Evolutionary conservation across 2,888 invertebrate genomes (phyloP), one percentile per base, ranked within the genome.

Genomic region (Gymnoscelis rufifasciata): DNA sequence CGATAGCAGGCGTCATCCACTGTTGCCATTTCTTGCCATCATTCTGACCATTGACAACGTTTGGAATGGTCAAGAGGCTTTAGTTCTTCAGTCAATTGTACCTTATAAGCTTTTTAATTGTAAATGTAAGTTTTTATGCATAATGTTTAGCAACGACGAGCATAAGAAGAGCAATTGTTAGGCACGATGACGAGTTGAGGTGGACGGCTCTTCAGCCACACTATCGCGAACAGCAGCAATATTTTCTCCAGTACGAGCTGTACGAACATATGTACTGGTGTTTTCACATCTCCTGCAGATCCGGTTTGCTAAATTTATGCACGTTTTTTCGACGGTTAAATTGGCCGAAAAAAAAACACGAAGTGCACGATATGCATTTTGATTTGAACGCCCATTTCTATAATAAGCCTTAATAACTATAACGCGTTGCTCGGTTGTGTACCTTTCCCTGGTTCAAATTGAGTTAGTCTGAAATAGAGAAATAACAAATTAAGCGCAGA

Each of bases 281-380:
- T 47, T 51, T 36, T 40, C 26, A 47, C 29, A 47, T 39, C 30
- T 40, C 30, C 38, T 41, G 37, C 41, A 41, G 41, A 41, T 14
- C 47, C 47, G 31, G 41, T 47, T 41, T 47, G 37, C 37, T 41
- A 8, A 36, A 47, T 41, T 41, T n/a, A n/a, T n/a, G n/a, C n/a
- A n/a, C n/a, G n/a, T n/a, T n/a, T n/a, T n/a, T n/a, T n/a, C n/a
- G 40, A 38, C 43, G 40, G 46, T 43, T 41, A 44, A 36, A 26
- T 35, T 47, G 51, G 47, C 51, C 47, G 13, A n/a, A n/a, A 47
- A 41, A 47, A 43, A 47, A 47, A 44, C 35, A 44, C 47, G 44
- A 44, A 41, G 44, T 51, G 44, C 44, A 47, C 51, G 41, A 47
- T 31, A 47, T 47, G 42, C 51, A 51, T 47, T 51, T 47, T 51